Evolutionary conservation across 2,888 invertebrate genomes (phyloP).

Genomic region (Leptinotarsa haldemani): DNA sequence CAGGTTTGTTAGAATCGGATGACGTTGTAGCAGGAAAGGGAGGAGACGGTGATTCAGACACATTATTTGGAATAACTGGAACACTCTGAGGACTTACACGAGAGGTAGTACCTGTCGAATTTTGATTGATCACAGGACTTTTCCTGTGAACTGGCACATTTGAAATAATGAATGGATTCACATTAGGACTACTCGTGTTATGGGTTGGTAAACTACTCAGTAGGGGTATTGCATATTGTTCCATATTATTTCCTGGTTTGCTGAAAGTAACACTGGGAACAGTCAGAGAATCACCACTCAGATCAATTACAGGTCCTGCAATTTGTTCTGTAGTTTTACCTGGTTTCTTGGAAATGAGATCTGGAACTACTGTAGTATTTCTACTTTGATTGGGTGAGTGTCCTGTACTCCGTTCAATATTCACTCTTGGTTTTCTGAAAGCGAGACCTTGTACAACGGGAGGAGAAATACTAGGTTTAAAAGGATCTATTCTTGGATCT

Average conservation of each 20-base stretch:
- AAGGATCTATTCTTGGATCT: neutral
- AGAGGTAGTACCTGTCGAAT: neutral
- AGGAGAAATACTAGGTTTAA: no score
- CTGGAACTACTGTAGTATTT: no score
- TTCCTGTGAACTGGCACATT: neutral
- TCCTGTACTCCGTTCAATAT: no score
- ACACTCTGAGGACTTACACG: neutral
- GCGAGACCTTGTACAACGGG: no score
- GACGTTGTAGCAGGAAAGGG: neutral
- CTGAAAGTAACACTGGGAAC: no score
- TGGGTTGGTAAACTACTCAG: neutral
- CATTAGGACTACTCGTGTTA: neutral
- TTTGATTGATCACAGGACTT: neutral
- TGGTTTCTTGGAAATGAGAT: no score
- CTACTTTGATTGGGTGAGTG: no score
- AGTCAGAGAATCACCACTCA: no score
- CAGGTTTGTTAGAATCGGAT: neutral
- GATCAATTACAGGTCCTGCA: no score
- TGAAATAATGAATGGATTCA: neutral
- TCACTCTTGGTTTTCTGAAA: no score
- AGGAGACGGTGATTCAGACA: neutral
- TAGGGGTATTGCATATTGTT: neutral
- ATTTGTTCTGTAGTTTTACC: no score
- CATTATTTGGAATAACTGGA: neutral
- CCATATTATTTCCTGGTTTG: no score